Conservation (phyloP, 92 coral and sea anemone species). For the Zoanthus sociatus region DNA sequence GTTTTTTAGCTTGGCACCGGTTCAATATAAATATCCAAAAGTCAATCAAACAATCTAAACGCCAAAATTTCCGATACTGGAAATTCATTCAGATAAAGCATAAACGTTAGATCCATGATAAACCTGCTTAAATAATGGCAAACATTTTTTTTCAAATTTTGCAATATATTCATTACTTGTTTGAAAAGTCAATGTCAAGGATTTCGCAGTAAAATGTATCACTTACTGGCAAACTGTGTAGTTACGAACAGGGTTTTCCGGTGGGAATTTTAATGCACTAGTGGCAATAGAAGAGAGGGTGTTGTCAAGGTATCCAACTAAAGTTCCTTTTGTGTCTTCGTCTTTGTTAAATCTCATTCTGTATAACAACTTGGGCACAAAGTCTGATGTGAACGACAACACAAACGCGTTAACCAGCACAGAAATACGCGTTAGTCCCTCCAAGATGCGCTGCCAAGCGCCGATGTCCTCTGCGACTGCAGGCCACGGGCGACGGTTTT, state of each 20-base stretch:
- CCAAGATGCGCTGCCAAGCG: slow-evolving; percentile 81
- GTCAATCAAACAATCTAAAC: too few species aligned
- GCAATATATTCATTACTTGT: too few species aligned
- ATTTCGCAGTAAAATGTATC: too few species aligned
- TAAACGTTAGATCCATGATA: too few species aligned
- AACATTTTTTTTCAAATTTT: too few species aligned
- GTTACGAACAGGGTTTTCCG: slow-evolving; percentile 54
- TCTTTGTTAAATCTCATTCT: slow-evolving; percentile 71
- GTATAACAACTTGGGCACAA: slow-evolving; percentile 82
- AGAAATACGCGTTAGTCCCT: slow-evolving; percentile 69
- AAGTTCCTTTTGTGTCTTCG: slow-evolving; percentile 65
- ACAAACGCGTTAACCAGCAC: slow-evolving; percentile 83
- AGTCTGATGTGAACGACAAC: slow-evolving; percentile 83
- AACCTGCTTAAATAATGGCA: too few species aligned
- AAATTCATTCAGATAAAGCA: too few species aligned
- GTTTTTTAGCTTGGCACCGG: too few species aligned
- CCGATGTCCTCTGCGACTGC: slow-evolving; percentile 92
- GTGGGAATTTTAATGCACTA: slow-evolving; percentile 49
- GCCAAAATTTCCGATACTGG: too few species aligned
- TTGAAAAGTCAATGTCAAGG: neutral
- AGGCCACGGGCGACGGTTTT: slow-evolving; percentile 87
- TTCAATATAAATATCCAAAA: too few species aligned
- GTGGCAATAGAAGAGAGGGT: slow-evolving; percentile 70
- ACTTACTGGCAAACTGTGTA: slow-evolving; percentile 29
- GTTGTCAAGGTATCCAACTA: slow-evolving; percentile 74